Base-by-base conservation (phyloP, 2,888 invertebrate genomes). In the Drosophila anceps region DNA sequence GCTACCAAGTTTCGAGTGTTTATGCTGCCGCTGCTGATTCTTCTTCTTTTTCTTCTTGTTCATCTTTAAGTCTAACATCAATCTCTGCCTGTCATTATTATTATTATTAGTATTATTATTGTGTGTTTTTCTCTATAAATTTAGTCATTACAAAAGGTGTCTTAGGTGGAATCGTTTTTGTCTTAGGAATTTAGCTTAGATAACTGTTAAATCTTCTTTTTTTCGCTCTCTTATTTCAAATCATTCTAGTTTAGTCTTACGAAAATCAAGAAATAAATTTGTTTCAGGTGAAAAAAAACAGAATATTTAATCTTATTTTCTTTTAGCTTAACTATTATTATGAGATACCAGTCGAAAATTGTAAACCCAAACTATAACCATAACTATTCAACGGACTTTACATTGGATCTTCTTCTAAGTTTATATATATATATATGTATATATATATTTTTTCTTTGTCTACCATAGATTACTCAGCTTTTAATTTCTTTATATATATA, bases 101-200 rank as follows among this genome's bases (percentile, higher is more conserved):
- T 20, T 15, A 35, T 35, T 37, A 41, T 41, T 31, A 43, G 66
- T 59, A 66, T 46, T 31, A 43, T 43, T 43, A 43, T 43, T 43
- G 39, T 64, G 74, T 75, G 61, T 75, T 44, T 44, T 61, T 62
- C 75, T 82, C 77, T 84, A 81, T 79, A 86, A 84, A 86, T 84
- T 88, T 88, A 86, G 73, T 84, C 78, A 67, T 84, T 87, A 84
- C 84, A 88, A 85, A 86, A 81, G 87, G 84, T 83, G 72, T 89
- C 85, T 82, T 87, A 88, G 89, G 89, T 88, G 85, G 89, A 85
- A 89, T 85, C 85, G 89, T 85, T 85, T 50, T 87, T 85, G 88
- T 87, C 89, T 85, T 85, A 88, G 85, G 85, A 85, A 84, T 89
- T 85, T 89, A 89, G 89, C 85, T 85, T 89, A 88, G 88, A 84